Evolutionary conservation across 2,113 vertebrate species (phyloP).

Genomic region (Saiga tatarica): DNA sequence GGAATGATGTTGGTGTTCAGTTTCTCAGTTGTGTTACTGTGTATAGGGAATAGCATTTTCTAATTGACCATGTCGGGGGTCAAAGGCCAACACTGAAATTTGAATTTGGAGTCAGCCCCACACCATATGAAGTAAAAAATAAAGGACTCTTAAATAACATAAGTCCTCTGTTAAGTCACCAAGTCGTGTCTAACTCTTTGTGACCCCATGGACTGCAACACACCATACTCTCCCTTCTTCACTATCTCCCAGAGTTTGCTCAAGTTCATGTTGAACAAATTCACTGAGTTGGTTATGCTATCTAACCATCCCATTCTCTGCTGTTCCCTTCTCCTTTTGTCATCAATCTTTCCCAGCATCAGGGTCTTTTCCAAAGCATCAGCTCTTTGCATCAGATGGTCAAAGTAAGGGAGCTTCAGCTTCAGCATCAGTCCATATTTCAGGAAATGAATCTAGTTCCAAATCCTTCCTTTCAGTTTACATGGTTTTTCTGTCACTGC

Average conservation of each 20-base stretch:
- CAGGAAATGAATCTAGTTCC: background rate
- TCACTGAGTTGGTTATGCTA: background rate
- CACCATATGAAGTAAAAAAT: background rate
- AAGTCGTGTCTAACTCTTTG: background rate
- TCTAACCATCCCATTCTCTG: background rate
- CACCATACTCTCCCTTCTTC: background rate
- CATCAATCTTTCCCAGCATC: background rate
- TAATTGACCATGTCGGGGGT: background rate
- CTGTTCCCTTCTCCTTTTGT: background rate
- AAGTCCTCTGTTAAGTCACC: background rate
- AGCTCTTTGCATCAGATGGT: background rate
- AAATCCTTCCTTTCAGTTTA: background rate
- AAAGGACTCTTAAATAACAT: background rate
- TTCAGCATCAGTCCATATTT: background rate
- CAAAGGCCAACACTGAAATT: background rate
- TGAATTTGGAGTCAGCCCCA: background rate
- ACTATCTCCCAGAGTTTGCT: background rate
- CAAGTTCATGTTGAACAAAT: background rate
- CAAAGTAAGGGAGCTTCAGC: background rate
- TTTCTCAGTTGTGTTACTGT: background rate
- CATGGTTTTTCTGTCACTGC: background rate
- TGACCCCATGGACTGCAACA: background rate
- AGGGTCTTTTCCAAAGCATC: background rate
- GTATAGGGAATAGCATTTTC: background rate
- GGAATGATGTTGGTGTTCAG: background rate